Evolutionary conservation across 1,140 invertebrate species (phyloP).

Genomic region (Eriocheir sinensis): DNA sequence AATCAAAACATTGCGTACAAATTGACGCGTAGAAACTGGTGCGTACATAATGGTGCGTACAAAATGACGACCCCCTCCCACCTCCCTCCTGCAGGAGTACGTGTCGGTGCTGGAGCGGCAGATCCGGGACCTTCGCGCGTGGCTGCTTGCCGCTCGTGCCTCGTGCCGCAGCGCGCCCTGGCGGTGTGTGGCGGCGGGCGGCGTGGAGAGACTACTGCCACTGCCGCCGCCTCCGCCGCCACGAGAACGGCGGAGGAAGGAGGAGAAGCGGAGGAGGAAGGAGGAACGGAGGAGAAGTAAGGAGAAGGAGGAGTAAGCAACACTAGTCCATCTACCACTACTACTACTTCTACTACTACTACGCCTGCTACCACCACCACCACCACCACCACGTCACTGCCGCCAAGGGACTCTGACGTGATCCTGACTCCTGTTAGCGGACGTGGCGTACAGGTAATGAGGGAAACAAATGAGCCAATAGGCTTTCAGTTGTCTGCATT

Average conservation of each 20-base stretch:
- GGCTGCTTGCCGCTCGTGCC: slow-evolving; percentile 70
- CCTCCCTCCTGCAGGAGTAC: slow-evolving; percentile 60
- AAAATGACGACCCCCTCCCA: no score
- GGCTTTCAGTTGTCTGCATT: no score
- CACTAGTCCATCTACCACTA: neutral
- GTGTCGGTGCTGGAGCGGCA: slow-evolving; percentile 71
- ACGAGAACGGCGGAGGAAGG: slow-evolving; percentile 43
- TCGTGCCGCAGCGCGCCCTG: slow-evolving; percentile 58
- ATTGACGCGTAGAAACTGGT: no score
- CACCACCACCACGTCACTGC: slow-evolving; percentile 30
- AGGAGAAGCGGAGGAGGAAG: slow-evolving; percentile 47
- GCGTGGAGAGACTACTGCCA: slow-evolving; percentile 76
- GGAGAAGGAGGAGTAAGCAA: neutral
- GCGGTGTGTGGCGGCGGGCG: slow-evolving; percentile 75
- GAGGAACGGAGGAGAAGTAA: slow-evolving; percentile 19
- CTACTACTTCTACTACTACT: neutral
- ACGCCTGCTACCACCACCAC: slow-evolving; percentile 54
- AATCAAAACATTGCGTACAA: no score
- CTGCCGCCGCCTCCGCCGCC: slow-evolving; percentile 62
- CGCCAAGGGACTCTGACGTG: neutral
- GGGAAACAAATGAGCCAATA: neutral
- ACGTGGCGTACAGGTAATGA: slow-evolving; percentile 43
- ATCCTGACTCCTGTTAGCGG: neutral
- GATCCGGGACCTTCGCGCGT: slow-evolving; percentile 66
- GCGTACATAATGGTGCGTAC: no score